Percentiles rank a stretch among this genome's conserved stretches.
phyloP scores from a whole-genome alignment of 1,140 invertebrate species.

The Adelges cooleyi region DNA sequence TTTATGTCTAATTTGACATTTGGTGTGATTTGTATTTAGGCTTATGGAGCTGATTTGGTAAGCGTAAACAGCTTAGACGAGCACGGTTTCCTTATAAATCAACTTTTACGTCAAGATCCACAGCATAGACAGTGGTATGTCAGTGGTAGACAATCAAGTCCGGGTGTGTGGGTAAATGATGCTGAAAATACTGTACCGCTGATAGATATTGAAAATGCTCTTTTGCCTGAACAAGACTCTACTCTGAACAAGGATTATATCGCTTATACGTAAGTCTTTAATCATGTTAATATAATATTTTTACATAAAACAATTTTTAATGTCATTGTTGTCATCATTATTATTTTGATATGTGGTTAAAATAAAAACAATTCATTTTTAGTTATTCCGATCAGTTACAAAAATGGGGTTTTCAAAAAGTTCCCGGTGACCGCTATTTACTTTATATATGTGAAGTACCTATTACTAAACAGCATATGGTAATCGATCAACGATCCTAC shows the following conservation, averaged over 20 bases:
- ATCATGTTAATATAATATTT: too few relatives aligned
- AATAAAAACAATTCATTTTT: slow-evolving; percentile 40
- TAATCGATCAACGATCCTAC: slow-evolving; percentile 60
- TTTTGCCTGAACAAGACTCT: slow-evolving; percentile 49
- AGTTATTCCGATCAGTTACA: slow-evolving; percentile 57
- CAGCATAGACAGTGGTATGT: slow-evolving; percentile 79
- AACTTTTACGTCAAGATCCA: slow-evolving; percentile 67
- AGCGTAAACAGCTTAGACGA: slow-evolving; percentile 71
- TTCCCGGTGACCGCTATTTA: slow-evolving; percentile 59
- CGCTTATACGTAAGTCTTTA: slow-evolving; percentile 43
- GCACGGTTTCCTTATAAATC: slow-evolving; percentile 69
- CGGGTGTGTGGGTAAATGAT: slow-evolving; percentile 72
- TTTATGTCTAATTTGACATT: neutral
- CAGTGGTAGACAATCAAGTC: slow-evolving; percentile 57
- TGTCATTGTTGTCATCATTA: too few relatives aligned
- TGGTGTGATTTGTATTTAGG: slow-evolving; percentile 30
- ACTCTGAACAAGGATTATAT: slow-evolving; percentile 46
- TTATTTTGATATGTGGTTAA: too few relatives aligned
- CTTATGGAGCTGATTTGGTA: slow-evolving; percentile 64
- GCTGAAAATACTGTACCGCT: slow-evolving; percentile 58
- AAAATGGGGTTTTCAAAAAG: slow-evolving; percentile 71
- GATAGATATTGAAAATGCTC: slow-evolving; percentile 66
- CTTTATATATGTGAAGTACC: slow-evolving; percentile 84
- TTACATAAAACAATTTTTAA: too few relatives aligned
- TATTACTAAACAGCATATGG: slow-evolving; percentile 50